A percentile compares a stretch with the other conserved stretches of the same genome.
Conservation (phyloP, 2,113 vertebrate species). For the Glareola pratincola region DNA sequence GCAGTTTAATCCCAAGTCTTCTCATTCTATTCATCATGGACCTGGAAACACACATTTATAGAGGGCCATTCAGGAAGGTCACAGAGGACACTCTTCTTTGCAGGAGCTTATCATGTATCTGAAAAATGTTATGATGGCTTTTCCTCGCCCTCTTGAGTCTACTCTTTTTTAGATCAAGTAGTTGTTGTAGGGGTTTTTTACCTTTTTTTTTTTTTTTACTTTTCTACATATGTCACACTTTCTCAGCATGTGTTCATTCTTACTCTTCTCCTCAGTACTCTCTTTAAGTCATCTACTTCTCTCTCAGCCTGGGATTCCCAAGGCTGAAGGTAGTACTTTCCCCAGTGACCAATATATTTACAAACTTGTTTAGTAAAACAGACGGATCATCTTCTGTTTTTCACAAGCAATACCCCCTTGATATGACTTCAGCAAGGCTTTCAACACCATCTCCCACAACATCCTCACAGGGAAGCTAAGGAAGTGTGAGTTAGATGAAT, state of each 20-base stretch:
- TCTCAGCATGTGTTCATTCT: neutral
- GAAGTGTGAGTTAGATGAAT: too few relatives aligned
- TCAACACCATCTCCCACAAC: too few relatives aligned
- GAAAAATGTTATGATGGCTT: neutral
- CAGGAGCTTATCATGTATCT: neutral
- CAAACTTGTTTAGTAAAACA: neutral
- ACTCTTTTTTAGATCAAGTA: neutral
- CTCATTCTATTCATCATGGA: neutral
- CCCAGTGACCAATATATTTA: neutral
- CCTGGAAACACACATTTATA: neutral
- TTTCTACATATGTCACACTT: neutral
- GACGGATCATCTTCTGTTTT: neutral
- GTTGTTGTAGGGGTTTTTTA: neutral
- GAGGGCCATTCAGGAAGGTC: neutral
- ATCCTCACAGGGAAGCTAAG: too few relatives aligned
- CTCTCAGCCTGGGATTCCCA: neutral
- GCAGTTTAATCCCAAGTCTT: neutral
- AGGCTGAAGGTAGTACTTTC: neutral
- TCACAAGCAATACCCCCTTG: neutral
- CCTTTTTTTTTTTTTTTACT: neutral
- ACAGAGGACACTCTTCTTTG: neutral
- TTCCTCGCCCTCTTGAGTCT: neutral
- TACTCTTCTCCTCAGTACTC: neutral
- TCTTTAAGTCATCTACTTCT: neutral
- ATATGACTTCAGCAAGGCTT: too few relatives aligned